These are phyloP conservation scores for Ammospiza maritima DNA, from an alignment of 2,797 vertebrate species.

Conservation along the genomic window DNA sequence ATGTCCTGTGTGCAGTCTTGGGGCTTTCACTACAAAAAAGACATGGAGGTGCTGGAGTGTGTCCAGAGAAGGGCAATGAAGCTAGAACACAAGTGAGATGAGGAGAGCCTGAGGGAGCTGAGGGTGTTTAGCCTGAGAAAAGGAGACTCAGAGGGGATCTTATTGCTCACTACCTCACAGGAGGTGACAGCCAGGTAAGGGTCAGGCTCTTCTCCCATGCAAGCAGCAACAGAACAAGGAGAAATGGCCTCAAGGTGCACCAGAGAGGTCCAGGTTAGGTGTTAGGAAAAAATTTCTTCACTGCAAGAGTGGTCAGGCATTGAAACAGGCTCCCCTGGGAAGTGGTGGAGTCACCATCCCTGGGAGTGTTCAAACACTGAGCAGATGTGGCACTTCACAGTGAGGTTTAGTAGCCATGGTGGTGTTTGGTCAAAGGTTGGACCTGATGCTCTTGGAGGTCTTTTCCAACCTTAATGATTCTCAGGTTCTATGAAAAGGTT, in stretches of 20 bases:
- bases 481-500: not conserved
- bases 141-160: not conserved
- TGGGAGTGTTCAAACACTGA: not conserved
- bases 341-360: not conserved
- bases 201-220: not conserved
- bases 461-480: not conserved
- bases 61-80: not conserved
- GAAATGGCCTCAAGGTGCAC: not conserved
- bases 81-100: not conserved
- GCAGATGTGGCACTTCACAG: fast-evolving
- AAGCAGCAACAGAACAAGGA: not conserved
- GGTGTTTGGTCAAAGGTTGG: not conserved
- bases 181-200: not conserved
- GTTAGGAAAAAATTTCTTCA: not conserved
- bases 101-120: not conserved
- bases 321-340: not conserved
- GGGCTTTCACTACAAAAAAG: too few relatives aligned
- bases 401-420: fast-evolving
- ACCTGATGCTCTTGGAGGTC: not conserved
- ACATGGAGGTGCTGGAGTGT: not conserved
- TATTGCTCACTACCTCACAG: fast-evolving
- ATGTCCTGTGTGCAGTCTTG: not conserved
- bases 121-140: not conserved
- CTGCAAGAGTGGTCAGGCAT: not conserved
- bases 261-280: not conserved